A percentile compares a stretch with the other conserved stretches of the same genome.
These are phyloP conservation scores for Unio pictorum DNA, from an alignment of 2,888 invertebrate genomes.

Conservation along the genomic window DNA sequence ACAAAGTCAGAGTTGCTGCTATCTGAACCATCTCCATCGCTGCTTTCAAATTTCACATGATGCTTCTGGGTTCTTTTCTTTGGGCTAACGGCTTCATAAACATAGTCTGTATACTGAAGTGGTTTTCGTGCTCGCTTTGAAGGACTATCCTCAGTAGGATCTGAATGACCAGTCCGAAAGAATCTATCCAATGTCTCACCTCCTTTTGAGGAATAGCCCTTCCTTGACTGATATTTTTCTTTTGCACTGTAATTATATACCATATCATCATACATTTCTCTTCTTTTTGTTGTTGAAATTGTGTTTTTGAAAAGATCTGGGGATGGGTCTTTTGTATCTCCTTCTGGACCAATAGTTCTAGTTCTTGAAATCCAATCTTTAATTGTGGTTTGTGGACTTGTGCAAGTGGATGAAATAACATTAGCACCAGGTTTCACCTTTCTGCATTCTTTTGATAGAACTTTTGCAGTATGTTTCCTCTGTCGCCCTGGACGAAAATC, in stretches of 20 bases:
- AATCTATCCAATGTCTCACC: too few species aligned
- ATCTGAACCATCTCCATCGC: background rate
- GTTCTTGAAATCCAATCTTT: constrained; percentile 22
- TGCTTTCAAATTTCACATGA: background rate
- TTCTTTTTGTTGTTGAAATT: background rate
- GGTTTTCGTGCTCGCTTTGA: too few species aligned
- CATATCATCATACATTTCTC: background rate
- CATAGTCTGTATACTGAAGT: too few species aligned
- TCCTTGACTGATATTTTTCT: background rate
- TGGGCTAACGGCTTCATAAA: too few species aligned
- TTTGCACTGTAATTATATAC: background rate
- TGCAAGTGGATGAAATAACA: background rate
- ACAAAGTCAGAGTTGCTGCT: background rate
- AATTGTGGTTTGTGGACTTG: constrained; percentile 23
- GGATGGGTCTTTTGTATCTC: too few species aligned
- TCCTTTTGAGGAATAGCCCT: too few species aligned
- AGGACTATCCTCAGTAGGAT: too few species aligned
- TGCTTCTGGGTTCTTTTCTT: too few species aligned
- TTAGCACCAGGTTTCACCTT: background rate
- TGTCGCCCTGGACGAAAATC: background rate
- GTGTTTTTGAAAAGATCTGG: too few species aligned
- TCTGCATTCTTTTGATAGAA: background rate
- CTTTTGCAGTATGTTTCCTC: background rate
- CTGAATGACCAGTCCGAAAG: too few species aligned
- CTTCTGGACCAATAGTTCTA: too few species aligned